Base-by-base conservation (phyloP, 2,113 vertebrate genomes). In the Dromaius novaehollandiae region DNA sequence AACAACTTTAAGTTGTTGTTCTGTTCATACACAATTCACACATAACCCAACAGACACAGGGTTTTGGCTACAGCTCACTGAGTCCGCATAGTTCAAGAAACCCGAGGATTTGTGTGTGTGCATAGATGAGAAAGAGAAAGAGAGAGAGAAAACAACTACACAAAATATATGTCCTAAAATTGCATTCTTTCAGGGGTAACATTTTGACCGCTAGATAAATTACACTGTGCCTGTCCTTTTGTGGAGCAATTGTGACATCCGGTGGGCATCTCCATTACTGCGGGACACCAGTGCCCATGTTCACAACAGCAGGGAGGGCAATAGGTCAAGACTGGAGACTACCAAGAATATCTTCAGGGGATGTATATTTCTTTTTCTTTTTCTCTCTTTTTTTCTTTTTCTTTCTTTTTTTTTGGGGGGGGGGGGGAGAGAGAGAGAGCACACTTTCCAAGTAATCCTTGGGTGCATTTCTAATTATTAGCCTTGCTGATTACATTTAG, bases 131-230 rank as follows among this genome's bases (percentile, higher is more conserved):
- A 90, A 14, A 34, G 21, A 90, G 92, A 90, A 88, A 90, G 15
- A 70, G 60, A 82, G 46, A 61, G 60, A 70, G 44, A 81, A n/a
- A 95, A 63, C 77, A 86, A 74, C 86, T 83, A 50, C 46, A 81
- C 55, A 88, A 94, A 93, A 78, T 1, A 2, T 34, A 55, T 2
- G 0, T 50, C 68, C 64, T 75, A 44, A 93, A 95, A 93, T 75
- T 91, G 24, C 64, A 81, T 95, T 68, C 73, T 83, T 65, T 88
- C 79, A 78, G 88, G 69, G 75, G 74, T 68, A 95, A 97, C 94
- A 97, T 97, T 97, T 97, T 97, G 96, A 97, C 94, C 90, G 73
- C 95, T 96, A 95, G 96, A 97, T 90, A 97, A 97, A 97, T 96
- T 96, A 94, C 90, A 83, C 20, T 14, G 21, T 40, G 30, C 78